Conservation (phyloP, 2,888 invertebrate genomes). For the Seladonia tumulorum region DNA sequence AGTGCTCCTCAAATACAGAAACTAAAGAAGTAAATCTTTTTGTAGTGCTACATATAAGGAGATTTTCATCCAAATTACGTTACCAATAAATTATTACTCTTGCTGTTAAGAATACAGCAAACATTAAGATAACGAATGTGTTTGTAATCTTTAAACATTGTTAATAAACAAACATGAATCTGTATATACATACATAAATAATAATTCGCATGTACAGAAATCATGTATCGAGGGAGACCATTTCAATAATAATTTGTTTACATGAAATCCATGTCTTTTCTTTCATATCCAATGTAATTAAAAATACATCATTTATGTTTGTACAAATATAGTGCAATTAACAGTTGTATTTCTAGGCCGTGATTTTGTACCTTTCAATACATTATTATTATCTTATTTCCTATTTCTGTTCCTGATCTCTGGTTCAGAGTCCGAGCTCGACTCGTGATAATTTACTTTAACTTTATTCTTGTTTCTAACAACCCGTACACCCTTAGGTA, state of each 20-base stretch:
- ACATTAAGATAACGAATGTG: neutral
- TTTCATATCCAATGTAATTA: neutral
- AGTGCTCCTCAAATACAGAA: constrained; percentile 93
- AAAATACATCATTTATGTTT: neutral
- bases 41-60: constrained; percentile 9
- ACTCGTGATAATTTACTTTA: constrained; percentile 41
- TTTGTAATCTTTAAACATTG: constrained; percentile 12
- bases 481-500: neutral
- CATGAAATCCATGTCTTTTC: neutral
- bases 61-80: neutral
- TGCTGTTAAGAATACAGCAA: neutral
- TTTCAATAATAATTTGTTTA: constrained; percentile 8
- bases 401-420: constrained; percentile 66
- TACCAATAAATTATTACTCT: constrained; percentile 21
- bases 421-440: constrained; percentile 71
- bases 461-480: constrained; percentile 57
- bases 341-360: constrained; percentile 60
- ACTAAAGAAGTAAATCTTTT: constrained; percentile 84
- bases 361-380: constrained; percentile 72
- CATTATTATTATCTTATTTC: neutral
- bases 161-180: constrained; percentile 25
- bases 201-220: constrained; percentile 39
- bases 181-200: constrained; percentile 28
- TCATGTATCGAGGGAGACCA: constrained; percentile 8
- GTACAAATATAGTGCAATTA: constrained; percentile 31